Percentiles rank a stretch among this genome's conserved stretches.
These are phyloP conservation scores for Sturmia bella DNA, from an alignment of 2,888 invertebrate genomes.

Conservation along the genomic window DNA sequence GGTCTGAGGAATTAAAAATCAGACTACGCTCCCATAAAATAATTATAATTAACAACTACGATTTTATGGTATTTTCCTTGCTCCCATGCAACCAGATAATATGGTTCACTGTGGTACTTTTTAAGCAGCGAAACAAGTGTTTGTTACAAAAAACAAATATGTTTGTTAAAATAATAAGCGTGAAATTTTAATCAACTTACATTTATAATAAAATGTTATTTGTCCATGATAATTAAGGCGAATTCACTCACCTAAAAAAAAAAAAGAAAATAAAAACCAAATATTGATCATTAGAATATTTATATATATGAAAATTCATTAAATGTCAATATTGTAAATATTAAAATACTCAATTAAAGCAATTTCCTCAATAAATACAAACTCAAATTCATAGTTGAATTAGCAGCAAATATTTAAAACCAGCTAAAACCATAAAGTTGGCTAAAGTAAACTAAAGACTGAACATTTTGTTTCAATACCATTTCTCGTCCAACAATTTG, in stretches of 20 bases:
- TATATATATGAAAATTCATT: neutral
- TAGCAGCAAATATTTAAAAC: conserved; percentile 20
- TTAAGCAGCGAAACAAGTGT: too few species aligned
- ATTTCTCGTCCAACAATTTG: neutral
- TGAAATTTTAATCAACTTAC: neutral
- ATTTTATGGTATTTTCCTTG: too few species aligned
- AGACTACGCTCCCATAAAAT: too few species aligned
- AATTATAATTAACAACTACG: too few species aligned
- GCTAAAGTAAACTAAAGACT: conserved; percentile 1
- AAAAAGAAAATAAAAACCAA: conserved; percentile 33
- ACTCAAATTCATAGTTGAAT: conserved; percentile 22
- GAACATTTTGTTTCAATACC: neutral
- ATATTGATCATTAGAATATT: neutral
- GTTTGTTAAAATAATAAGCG: neutral
- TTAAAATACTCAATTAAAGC: conserved; percentile 28
- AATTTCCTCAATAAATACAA: conserved; percentile 21
- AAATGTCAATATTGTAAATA: conserved; percentile 24
- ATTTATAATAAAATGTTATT: conserved; percentile 11
- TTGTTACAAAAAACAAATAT: too few species aligned
- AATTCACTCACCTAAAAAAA: conserved; percentile 37
- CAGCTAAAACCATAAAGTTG: conserved; percentile 6
- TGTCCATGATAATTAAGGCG: conserved; percentile 19
- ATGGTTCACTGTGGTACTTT: too few species aligned
- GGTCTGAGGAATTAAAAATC: too few species aligned
- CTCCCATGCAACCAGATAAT: too few species aligned